Base-by-base conservation (phyloP, 2,113 vertebrate genomes). In the Ailurus styani region DNA sequence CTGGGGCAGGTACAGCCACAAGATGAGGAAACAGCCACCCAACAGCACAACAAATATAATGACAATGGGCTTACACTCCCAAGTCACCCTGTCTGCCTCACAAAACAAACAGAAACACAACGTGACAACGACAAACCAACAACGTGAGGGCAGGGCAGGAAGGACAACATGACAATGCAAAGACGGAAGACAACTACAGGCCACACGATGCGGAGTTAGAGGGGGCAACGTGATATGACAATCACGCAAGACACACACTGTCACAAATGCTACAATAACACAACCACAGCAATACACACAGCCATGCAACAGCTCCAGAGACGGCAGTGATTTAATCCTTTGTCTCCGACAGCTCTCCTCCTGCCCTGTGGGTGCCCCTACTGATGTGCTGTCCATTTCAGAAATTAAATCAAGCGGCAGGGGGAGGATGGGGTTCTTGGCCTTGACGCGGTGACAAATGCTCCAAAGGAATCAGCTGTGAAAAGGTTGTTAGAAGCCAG, bases 401-500 rank as follows among this genome's bases (percentile, higher is more conserved):
- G 87, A 98, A 98, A 98, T 98, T 97, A 97, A 98, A 98, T 97
- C 97, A 98, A 97, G 96, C 97, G 90, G 94, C 87, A 97, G 96
- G 87, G 92, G 97, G 95, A 96, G 96, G 96, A 97, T 45, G 95
- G 94, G 96, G 96, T 79, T 98, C 97, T 98, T 98, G 97, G 97
- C 98, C 96, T 96, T 97, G 98, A 97, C 23, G 10, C 52, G 23
- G 96, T 96, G 98, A 98, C 98, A 98, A 98, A 98, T 96, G 96
- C 97, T 97, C 97, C 88, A 94, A 98, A 97, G 97, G 95, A 97
- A 97, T 98, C 97, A 97, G 97, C 97, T 98, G 97, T 98, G 98
- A 97, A 98, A 98, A 98, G 97, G 97, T 98, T 98, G 97, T 97
- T 96, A 98, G 96, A 97, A 97, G 97, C 97, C 97, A 98, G 96